Base-by-base conservation (phyloP, 2,888 invertebrate genomes). In the Limnephilus auricula region DNA sequence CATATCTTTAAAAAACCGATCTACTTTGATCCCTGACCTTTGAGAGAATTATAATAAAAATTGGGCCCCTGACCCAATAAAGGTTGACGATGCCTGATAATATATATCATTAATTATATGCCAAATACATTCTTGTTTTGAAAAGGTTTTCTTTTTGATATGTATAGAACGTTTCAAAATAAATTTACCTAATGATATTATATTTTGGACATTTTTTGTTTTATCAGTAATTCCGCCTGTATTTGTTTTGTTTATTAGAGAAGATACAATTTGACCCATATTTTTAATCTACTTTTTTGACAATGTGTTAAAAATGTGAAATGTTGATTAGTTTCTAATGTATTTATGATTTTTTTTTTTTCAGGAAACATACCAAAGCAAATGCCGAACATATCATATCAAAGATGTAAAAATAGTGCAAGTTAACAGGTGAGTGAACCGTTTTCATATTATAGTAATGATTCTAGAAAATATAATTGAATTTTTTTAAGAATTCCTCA, bases 331-430 rank as follows among this genome's bases (percentile, higher is more conserved):
- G 2, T n/a, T 31, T 80, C 12, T 10, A 79, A 15, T 80, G 31
- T 12, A 32, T 80, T 80, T 13, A 80, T 80, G 25, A 31, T 18
- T 80, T 40, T 34, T 37, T 93, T 93, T 92, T 92, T 95, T 96
- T 50, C 95, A 97, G 97, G 98, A 98, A 95, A 96, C 96, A 93
- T 98, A 97, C 95, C 97, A 97, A 94, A 97, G 96, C 94, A 97
- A 97, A 95, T 97, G 97, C 94, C 97, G 97, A 94, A 97, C 97
- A 93, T 97, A 96, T 94, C 97, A 97, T 94, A 98, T 98, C 88
- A 96, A 97, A 94, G 94, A 95, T 93, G 94, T 97, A 31, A 96
- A 96, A 94, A 95, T 96, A 90, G 95, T 97, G 93, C 95, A 95
- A 65, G 96, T 96, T 92, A 95, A 95, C 92, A 96, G 96, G 96